A percentile compares a stretch with the other conserved stretches of the same genome.
These are phyloP conservation scores for Molorchus minor DNA, from an alignment of 2,888 invertebrate species.

Conservation along the genomic window DNA sequence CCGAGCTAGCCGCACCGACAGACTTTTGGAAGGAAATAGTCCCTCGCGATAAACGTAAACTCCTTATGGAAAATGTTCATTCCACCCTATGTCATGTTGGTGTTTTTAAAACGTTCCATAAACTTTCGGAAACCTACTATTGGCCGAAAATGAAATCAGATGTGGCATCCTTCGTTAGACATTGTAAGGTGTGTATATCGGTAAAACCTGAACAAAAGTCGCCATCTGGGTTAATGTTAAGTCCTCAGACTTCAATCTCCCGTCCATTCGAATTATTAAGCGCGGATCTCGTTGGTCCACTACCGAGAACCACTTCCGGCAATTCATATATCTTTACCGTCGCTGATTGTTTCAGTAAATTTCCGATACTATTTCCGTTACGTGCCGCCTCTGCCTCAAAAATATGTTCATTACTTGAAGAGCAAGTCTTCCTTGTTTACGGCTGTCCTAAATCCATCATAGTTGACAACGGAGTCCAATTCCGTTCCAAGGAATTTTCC, in stretches of 20 bases:
- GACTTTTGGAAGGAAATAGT: neutral
- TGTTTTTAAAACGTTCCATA: neutral
- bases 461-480: constrained; percentile 30
- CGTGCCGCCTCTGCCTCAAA: constrained; percentile 25
- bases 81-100: neutral
- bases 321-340: constrained; percentile 32
- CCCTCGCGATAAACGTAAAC: neutral
- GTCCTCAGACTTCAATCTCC: constrained; percentile 10
- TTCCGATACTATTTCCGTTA: constrained; percentile 30
- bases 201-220: neutral
- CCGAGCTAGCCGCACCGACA: neutral
- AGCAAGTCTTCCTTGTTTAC: constrained; percentile 30
- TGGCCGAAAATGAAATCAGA: neutral
- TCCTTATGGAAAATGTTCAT: neutral
- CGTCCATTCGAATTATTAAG: constrained; percentile 29
- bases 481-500: constrained; percentile 20
- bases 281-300: constrained; percentile 32
- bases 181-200: neutral
- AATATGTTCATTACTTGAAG: constrained; percentile 18
- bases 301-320: constrained; percentile 32
- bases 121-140: neutral
- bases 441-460: constrained; percentile 28
- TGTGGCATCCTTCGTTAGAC: neutral
- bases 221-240: constrained; percentile 22
- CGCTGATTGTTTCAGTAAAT: constrained; percentile 36